Percentiles rank a stretch among this genome's conserved stretches.
Evolutionary conservation across 2,797 vertebrate genomes (phyloP).

Genomic region (Tadarida brasiliensis): DNA sequence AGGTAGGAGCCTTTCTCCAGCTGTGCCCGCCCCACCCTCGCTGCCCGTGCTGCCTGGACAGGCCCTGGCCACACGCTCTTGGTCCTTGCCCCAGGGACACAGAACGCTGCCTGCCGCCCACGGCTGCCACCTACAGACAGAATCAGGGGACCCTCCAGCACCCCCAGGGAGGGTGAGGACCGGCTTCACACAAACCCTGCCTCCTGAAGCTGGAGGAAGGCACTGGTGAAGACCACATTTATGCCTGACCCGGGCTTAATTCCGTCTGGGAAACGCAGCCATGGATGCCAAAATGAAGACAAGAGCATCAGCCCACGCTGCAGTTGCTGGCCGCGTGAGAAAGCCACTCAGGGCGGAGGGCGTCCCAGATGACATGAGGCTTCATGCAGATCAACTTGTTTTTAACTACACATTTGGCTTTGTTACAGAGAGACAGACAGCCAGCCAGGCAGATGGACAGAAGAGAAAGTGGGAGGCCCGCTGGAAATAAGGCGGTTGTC

Average conservation of each 20-base stretch:
- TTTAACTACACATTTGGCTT: neutral
- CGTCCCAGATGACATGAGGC: neutral
- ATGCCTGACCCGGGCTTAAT: neutral
- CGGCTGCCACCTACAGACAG: constrained; percentile 46
- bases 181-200: neutral
- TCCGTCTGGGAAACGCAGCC: neutral
- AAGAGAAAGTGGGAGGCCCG: neutral
- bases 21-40: neutral
- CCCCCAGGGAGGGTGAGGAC: neutral
- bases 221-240: neutral
- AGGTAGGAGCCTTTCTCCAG: neutral
- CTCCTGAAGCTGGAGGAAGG: neutral
- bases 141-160: neutral
- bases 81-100: neutral
- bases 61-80: neutral
- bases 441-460: neutral
- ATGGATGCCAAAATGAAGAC: neutral
- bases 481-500: constrained; percentile 8
- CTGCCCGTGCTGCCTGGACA: neutral
- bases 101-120: neutral
- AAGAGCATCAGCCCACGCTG: neutral
- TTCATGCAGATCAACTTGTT: neutral
- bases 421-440: neutral
- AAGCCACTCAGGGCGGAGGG: neutral
- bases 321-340: too few species aligned